Conservation (phyloP, 2,797 vertebrate species). For the Lepus townsendii region DNA sequence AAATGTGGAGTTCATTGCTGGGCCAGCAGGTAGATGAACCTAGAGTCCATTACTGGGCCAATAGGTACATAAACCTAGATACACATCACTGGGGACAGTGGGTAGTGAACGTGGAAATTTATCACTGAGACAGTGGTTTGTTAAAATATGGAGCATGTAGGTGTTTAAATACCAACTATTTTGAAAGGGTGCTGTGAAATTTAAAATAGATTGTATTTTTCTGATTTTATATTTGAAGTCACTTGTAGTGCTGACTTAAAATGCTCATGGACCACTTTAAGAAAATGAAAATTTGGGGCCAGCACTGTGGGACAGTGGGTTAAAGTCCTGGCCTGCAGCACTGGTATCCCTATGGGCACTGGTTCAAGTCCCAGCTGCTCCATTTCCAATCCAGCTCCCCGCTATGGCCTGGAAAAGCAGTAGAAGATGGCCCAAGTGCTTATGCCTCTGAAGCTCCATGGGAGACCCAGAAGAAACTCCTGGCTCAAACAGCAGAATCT, state of each 20-base stretch:
- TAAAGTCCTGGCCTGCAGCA: no score
- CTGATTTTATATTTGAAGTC: neutral
- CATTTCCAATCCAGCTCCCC: no score
- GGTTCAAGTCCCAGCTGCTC: no score
- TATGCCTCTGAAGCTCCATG: no score
- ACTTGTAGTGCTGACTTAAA: neutral
- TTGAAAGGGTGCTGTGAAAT: neutral
- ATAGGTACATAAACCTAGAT: neutral
- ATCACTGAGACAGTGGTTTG: neutral
- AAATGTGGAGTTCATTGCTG: neutral
- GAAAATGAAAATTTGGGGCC: neutral
- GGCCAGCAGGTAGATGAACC: neutral
- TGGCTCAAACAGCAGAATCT: neutral
- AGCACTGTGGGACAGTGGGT: no score
- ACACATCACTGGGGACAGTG: neutral
- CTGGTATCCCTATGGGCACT: no score
- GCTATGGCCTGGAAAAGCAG: no score
- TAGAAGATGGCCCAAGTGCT: no score
- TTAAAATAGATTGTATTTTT: neutral
- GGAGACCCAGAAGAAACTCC: no score
- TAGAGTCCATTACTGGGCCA: neutral
- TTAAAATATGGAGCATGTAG: neutral
- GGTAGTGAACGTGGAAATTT: neutral
- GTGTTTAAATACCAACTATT: neutral
- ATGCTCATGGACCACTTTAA: neutral